A percentile compares a stretch with the other conserved stretches of the same genome.
Evolutionary conservation across 1,140 invertebrate species (phyloP).

Genomic region (Plectus sambesii): DNA sequence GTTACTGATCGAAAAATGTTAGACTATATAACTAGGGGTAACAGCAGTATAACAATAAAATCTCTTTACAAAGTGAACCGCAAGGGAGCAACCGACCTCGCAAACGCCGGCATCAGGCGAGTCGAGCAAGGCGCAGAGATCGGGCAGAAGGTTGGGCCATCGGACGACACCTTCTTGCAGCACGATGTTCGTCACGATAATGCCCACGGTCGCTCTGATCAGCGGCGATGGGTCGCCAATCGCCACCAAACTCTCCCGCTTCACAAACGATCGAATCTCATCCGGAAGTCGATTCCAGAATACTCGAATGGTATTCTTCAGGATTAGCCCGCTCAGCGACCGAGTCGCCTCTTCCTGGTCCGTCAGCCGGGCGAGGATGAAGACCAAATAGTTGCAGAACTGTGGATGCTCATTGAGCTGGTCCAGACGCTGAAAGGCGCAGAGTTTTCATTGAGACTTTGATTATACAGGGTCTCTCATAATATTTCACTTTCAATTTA

Average conservation of each 20-base stretch:
- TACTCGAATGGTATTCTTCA: constrained; percentile 95
- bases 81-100: constrained; percentile 66
- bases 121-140: constrained; percentile 85
- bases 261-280: constrained; percentile 62
- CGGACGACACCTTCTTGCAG: constrained; percentile 76
- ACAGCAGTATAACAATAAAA: too few relatives aligned
- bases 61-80: too few relatives aligned
- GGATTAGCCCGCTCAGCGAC: constrained; percentile 86
- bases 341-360: constrained; percentile 83
- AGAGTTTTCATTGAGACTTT: too few relatives aligned
- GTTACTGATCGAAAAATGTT: too few relatives aligned
- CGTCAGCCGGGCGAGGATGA: constrained; percentile 85
- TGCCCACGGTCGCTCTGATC: constrained; percentile 91
- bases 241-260: constrained; percentile 78
- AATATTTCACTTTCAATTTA: too few relatives aligned
- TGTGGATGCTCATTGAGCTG: constrained; percentile 95
- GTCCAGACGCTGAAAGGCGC: constrained; percentile 83
- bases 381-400: constrained; percentile 98
- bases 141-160: constrained; percentile 87
- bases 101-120: constrained; percentile 87
- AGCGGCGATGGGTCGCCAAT: constrained; percentile 85
- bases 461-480: too few relatives aligned
- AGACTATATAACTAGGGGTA: too few relatives aligned
- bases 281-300: constrained; percentile 79
- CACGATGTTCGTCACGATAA: constrained; percentile 85